phyloP scores from a whole-genome alignment of 2,113 vertebrate genomes.

The Brienomyrus longianalis region DNA sequence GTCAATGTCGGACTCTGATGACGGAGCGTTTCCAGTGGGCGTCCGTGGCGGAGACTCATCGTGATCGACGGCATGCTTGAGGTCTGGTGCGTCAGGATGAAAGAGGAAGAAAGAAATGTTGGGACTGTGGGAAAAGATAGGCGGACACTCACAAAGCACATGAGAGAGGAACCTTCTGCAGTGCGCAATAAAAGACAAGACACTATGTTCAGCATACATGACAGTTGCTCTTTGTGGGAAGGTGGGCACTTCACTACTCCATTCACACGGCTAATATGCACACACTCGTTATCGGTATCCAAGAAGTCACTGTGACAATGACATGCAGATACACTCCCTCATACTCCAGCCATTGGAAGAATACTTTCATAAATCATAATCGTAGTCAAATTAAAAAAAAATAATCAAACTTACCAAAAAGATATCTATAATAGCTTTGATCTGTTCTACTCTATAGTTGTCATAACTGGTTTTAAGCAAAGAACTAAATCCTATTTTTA shows the following conservation, averaged over 20 bases:
- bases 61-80: conserved; percentile 81
- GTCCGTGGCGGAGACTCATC: conserved; percentile 95
- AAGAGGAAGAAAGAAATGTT: background rate
- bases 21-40: conserved; percentile 93
- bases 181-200: background rate
- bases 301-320: background rate
- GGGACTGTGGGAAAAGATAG: background rate
- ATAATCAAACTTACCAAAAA: background rate
- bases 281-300: background rate
- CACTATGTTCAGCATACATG: background rate
- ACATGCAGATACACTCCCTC: background rate
- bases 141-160: background rate
- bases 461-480: background rate
- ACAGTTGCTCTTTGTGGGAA: background rate
- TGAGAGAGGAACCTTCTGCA: background rate
- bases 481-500: background rate
- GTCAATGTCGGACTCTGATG: conserved; percentile 97
- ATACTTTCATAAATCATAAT: background rate
- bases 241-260: background rate
- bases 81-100: conserved; percentile 57
- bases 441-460: background rate
- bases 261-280: background rate
- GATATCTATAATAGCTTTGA: background rate
- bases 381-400: background rate
- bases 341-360: background rate